Conservation (phyloP, 1,140 invertebrate species). For the Pseudachorutes palmiensis region DNA sequence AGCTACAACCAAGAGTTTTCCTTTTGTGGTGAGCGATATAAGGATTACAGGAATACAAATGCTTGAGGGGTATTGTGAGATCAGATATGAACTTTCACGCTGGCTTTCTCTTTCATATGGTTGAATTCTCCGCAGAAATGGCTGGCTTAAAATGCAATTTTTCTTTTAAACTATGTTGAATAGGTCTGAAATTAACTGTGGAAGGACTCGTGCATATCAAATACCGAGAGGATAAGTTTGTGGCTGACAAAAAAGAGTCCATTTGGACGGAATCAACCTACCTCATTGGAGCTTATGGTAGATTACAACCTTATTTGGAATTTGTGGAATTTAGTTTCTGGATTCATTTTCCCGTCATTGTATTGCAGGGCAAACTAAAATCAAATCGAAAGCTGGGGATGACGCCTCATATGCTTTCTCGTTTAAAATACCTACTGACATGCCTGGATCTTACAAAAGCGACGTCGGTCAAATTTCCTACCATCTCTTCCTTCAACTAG, state of each 20-base stretch:
- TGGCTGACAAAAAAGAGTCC: background rate
- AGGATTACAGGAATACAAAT: too few species aligned
- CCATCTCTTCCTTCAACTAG: slow-evolving; percentile 2
- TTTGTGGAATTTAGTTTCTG: background rate
- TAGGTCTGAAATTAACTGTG: background rate
- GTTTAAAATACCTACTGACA: slow-evolving; percentile 5
- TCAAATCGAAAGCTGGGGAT: background rate
- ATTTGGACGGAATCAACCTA: slow-evolving; percentile 5
- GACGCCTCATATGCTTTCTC: slow-evolving; percentile 3
- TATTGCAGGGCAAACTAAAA: slow-evolving; percentile 6
- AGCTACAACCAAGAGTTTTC: background rate
- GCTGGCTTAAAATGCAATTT: too few species aligned
- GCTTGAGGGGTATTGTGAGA: too few species aligned
- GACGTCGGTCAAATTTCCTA: background rate
- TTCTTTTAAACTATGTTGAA: background rate
- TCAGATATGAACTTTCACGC: too few species aligned
- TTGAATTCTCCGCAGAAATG: too few species aligned
- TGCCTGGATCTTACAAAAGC: slow-evolving; percentile 3
- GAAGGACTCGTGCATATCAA: background rate
- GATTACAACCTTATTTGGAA: background rate
- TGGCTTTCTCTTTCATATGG: too few species aligned
- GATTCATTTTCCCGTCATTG: background rate
- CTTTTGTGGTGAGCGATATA: slow-evolving; percentile 1
- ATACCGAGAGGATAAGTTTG: background rate
- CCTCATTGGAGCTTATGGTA: background rate